A percentile compares a stretch with the other conserved stretches of the same genome.
These are phyloP conservation scores for Notocelia uddmanniana DNA, from an alignment of 2,888 invertebrate genomes.

Conservation along the genomic window DNA sequence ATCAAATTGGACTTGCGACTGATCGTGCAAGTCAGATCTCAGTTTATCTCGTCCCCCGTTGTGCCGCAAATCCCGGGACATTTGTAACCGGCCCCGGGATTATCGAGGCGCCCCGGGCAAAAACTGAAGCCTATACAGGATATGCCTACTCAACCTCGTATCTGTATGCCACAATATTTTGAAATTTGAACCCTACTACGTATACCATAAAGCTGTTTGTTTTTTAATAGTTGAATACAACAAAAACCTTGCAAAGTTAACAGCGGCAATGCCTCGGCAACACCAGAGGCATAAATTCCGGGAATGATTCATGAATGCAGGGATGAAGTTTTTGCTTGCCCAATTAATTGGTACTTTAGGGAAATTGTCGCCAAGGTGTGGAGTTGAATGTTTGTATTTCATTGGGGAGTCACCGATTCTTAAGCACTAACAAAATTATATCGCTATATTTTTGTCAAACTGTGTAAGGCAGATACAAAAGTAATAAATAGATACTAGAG, in stretches of 20 bases:
- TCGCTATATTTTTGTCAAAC: not conserved
- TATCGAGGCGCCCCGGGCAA: conserved; percentile 74
- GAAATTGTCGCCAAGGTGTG: conserved; percentile 48
- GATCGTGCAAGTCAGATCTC: conserved; percentile 52
- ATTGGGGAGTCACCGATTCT: conserved; percentile 52
- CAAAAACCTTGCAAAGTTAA: not conserved
- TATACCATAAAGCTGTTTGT: not conserved
- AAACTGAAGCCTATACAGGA: conserved; percentile 62
- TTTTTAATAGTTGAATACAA: not conserved
- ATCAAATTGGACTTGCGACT: conserved; percentile 23
- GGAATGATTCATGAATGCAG: conserved; percentile 82
- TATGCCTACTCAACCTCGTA: not conserved
- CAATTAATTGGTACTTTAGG: conserved; percentile 76
- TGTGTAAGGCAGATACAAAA: not conserved
- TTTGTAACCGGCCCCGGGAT: conserved; percentile 72
- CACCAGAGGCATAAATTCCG: conserved; percentile 73
- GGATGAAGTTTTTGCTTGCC: conserved; percentile 75
- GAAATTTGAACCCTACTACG: conserved; percentile 51
- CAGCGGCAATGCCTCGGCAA: conserved; percentile 55
- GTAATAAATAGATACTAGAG: not conserved
- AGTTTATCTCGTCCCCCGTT: conserved; percentile 61
- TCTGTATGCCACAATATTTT: conserved; percentile 40
- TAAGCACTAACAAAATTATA: too few relatives aligned
- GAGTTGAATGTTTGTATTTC: conserved; percentile 48
- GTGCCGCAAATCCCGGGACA: conserved; percentile 70